Evolutionary conservation across 1,140 invertebrate genomes (phyloP).

Genomic region (Tetragnatha versicolor): DNA sequence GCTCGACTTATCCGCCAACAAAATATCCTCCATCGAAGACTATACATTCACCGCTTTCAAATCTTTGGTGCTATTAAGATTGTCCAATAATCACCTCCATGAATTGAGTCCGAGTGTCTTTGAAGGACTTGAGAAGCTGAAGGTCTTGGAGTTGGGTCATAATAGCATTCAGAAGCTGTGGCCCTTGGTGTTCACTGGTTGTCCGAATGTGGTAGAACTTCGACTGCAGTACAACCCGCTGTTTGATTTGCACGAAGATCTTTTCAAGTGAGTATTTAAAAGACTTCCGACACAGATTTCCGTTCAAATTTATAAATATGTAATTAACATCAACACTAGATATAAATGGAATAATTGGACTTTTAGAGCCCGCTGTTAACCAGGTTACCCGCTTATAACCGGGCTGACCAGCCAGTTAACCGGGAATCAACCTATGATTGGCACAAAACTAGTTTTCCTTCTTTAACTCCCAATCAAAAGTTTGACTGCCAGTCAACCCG

Average conservation of each 20-base stretch:
- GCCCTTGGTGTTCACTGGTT: background rate
- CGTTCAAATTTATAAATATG: no score
- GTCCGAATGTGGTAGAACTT: background rate
- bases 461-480: no score
- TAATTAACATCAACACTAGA: no score
- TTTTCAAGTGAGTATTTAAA: conserved; percentile 40
- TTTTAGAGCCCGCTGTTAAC: no score
- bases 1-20: conserved; percentile 11
- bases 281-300: no score
- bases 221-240: conserved; percentile 21
- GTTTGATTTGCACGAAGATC: conserved; percentile 9
- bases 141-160: conserved; percentile 17
- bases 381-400: no score
- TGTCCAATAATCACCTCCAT: conserved; percentile 10
- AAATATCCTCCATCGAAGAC: background rate
- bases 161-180: background rate
- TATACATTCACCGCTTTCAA: conserved; percentile 13
- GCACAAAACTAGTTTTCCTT: no score
- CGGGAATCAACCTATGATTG: no score
- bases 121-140: conserved; percentile 15
- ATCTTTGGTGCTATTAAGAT: background rate
- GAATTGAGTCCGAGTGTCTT: conserved; percentile 8
- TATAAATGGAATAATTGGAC: no score
- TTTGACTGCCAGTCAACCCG: no score
- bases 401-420: no score